A percentile compares a stretch with the other conserved stretches of the same genome.
phyloP scores from a whole-genome alignment of 2,888 invertebrate species.

The Pyrocoelia pectoralis region DNA sequence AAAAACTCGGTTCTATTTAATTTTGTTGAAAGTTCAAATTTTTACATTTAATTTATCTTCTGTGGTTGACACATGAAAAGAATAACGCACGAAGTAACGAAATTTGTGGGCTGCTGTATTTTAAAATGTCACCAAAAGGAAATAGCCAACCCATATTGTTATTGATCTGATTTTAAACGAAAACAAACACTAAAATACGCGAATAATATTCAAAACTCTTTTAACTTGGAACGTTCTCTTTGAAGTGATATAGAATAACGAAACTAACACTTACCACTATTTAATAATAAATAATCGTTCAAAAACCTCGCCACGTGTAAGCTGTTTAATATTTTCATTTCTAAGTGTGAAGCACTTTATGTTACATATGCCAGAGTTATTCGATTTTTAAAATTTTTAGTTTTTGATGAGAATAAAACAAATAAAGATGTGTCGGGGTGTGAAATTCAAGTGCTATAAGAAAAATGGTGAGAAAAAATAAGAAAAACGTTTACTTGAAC shows the following conservation, averaged over 20 bases:
- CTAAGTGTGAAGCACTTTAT: slow-evolving; percentile 21
- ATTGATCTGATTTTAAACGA: slow-evolving; percentile 23
- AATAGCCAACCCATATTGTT: slow-evolving; percentile 7
- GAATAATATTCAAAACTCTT: background rate
- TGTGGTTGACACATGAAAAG: slow-evolving; percentile 20
- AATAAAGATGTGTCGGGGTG: no score
- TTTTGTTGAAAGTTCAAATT: background rate
- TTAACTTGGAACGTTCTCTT: no score
- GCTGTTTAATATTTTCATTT: slow-evolving; percentile 16
- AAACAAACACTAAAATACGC: no score
- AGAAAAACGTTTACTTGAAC: no score
- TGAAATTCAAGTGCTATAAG: no score
- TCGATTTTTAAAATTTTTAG: slow-evolving; percentile 11
- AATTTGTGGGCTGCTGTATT: slow-evolving; percentile 17
- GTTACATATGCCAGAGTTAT: slow-evolving; percentile 18
- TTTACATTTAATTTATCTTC: slow-evolving; percentile 1
- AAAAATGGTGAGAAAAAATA: no score
- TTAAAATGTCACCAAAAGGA: slow-evolving; percentile 22
- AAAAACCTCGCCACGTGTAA: slow-evolving; percentile 23
- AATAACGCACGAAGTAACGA: slow-evolving; percentile 19
- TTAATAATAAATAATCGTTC: slow-evolving; percentile 6
- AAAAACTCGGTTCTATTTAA: background rate
- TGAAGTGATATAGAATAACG: no score
- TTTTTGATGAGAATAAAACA: slow-evolving; percentile 10
- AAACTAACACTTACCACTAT: no score